Conservation (phyloP, 1,140 invertebrate genomes). For the Calliphora vicina region DNA sequence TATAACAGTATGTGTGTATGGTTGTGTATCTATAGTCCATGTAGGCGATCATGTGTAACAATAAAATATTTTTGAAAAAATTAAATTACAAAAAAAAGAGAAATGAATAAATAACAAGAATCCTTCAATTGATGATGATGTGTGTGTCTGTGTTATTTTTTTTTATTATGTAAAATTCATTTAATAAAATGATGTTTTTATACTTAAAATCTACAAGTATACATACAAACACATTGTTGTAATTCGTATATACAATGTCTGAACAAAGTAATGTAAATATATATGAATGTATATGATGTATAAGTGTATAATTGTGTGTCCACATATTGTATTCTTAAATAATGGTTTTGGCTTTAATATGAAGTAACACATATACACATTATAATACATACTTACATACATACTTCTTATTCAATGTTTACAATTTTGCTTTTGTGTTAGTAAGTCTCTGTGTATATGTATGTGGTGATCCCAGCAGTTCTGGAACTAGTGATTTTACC, state of each 20-base stretch:
- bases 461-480: no score
- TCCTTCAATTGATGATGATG: not conserved
- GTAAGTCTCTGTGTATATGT: not conserved
- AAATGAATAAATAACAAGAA: not conserved
- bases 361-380: not conserved
- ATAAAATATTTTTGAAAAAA: no score
- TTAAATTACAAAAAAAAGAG: no score
- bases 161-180: not conserved
- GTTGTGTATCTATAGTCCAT: no score
- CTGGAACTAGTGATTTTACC: no score
- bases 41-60: no score
- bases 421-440: not conserved
- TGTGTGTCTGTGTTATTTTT: not conserved
- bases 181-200: not conserved
- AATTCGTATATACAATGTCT: no score
- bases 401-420: not conserved
- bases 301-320: not conserved
- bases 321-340: not conserved
- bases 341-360: not conserved
- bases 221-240: no score
- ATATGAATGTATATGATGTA: not conserved
- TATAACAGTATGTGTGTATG: no score
- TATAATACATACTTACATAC: no score
- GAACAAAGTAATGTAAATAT: no score
- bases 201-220: no score